These are phyloP conservation scores for Nebria brevicollis DNA, from an alignment of 2,888 invertebrate species.

Conservation along the genomic window DNA sequence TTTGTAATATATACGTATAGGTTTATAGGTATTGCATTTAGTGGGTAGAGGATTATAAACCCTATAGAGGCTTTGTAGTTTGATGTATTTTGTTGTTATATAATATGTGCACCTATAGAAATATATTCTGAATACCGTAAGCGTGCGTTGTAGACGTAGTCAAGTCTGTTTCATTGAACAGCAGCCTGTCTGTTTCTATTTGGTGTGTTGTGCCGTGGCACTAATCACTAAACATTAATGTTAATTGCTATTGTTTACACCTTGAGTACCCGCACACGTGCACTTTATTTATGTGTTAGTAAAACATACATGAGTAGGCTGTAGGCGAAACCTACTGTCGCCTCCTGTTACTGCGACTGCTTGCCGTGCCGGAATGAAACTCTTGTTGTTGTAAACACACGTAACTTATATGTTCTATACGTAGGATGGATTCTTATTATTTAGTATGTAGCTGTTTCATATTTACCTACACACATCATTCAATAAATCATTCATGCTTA, in stretches of 20 bases:
- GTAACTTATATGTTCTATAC: not conserved
- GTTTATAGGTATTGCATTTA: no score
- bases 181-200: not conserved
- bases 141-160: no score
- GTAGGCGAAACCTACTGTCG: not conserved
- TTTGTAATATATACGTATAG: no score
- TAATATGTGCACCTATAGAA: no score
- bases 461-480: not conserved
- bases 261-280: constrained; percentile 23
- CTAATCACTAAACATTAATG: constrained; percentile 46
- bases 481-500: not conserved
- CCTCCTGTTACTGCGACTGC: not conserved
- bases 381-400: not conserved
- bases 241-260: constrained; percentile 46
- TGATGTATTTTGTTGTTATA: no score
- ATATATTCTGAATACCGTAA: no score
- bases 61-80: no score
- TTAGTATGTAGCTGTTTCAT: not conserved
- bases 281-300: not conserved
- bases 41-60: no score
- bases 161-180: no score
- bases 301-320: not conserved
- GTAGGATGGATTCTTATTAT: not conserved
- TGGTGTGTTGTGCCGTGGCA: not conserved
- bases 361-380: not conserved